These are phyloP conservation scores for Serrognathus titanus DNA, from an alignment of 2,888 invertebrate genomes.

Conservation along the genomic window DNA sequence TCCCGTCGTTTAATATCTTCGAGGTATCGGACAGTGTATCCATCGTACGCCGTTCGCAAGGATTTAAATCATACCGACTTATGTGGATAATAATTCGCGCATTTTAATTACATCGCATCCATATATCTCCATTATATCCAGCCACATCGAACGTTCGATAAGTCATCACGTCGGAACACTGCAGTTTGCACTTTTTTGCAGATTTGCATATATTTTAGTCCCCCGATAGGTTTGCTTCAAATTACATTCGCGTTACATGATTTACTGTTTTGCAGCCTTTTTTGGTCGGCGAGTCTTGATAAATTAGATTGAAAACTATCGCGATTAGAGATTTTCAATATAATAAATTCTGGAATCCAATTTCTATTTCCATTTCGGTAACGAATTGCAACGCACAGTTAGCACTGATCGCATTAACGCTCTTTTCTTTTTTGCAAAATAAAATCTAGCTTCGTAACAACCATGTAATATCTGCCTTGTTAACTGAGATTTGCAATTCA, in stretches of 20 bases:
- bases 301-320: slow-evolving; percentile 17
- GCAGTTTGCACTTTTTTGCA: slow-evolving; percentile 17
- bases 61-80: slow-evolving; percentile 31
- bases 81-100: slow-evolving; percentile 35
- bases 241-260: slow-evolving; percentile 27
- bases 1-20: slow-evolving; percentile 24
- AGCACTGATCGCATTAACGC: neutral
- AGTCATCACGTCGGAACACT: slow-evolving; percentile 22
- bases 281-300: slow-evolving; percentile 13
- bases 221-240: slow-evolving; percentile 24
- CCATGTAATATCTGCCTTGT: too few relatives aligned
- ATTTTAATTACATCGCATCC: slow-evolving; percentile 34
- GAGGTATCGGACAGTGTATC: slow-evolving; percentile 19
- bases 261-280: slow-evolving; percentile 19
- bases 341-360: slow-evolving; percentile 17
- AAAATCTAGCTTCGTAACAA: too few relatives aligned
- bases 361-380: slow-evolving; percentile 13
- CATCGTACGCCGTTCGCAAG: slow-evolving; percentile 11
- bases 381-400: slow-evolving; percentile 6
- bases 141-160: slow-evolving; percentile 29
- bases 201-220: slow-evolving; percentile 27
- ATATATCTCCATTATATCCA: slow-evolving; percentile 35
- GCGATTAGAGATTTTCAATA: slow-evolving; percentile 11
- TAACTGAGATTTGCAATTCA: too few relatives aligned
- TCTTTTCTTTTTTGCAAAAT: too few relatives aligned